Evolutionary conservation across 2,113 vertebrate genomes (phyloP).

Genomic region (Thamnophis sirtalis): DNA sequence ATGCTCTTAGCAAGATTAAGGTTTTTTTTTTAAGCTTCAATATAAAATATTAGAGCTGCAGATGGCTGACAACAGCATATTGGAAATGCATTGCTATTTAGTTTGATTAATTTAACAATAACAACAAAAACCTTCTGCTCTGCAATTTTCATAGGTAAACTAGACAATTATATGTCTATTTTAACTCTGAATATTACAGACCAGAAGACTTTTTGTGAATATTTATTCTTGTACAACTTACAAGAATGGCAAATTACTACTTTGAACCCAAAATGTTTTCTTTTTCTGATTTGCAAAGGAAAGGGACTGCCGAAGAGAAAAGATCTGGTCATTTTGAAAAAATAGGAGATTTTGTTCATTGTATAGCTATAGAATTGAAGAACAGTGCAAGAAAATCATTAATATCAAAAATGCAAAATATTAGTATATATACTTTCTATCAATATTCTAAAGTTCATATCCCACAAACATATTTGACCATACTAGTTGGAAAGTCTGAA

Average conservation of each 20-base stretch:
- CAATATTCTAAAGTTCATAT: neutral
- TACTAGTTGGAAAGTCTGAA: neutral
- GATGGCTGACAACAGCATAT: conserved; percentile 5
- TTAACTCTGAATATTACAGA: neutral
- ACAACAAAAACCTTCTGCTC: neutral
- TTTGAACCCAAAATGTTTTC: neutral
- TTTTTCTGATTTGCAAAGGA: neutral
- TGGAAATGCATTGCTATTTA: neutral
- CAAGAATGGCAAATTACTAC: neutral
- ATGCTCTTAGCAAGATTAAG: conserved; percentile 29
- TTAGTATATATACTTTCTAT: neutral
- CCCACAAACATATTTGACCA: neutral
- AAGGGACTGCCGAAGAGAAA: neutral
- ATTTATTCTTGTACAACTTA: neutral
- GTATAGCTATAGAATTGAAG: neutral
- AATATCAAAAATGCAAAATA: neutral
- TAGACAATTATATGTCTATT: conserved; percentile 6
- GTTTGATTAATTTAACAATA: conserved; percentile 22
- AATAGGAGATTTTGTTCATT: neutral
- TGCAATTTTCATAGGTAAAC: conserved; percentile 14
- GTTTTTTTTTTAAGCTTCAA: conserved; percentile 16
- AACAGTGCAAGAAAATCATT: neutral
- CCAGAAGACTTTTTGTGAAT: neutral
- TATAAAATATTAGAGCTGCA: conserved; percentile 29
- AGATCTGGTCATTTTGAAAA: neutral